Evolutionary conservation across 2,113 vertebrate species (phyloP).

Genomic region (Prionailurus bengalensis): DNA sequence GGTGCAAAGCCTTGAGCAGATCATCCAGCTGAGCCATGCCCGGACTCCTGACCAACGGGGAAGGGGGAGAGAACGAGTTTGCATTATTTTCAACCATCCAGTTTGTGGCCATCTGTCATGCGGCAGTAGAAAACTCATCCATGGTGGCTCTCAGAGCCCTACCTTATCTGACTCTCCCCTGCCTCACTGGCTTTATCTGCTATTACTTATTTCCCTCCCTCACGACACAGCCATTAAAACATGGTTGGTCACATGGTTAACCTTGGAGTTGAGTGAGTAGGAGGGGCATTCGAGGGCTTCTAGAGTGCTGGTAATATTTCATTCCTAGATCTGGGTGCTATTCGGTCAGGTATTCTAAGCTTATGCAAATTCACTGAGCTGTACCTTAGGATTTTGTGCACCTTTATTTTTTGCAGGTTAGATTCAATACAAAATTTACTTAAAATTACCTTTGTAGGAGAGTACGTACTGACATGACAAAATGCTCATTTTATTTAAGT

Average conservation of each 20-base stretch:
- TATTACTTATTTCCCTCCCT: not conserved
- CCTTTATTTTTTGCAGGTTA: not conserved
- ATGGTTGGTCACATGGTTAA: not conserved
- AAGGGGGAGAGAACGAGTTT: not conserved
- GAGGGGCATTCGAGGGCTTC: not conserved
- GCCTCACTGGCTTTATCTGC: not conserved
- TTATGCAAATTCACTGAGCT: not conserved
- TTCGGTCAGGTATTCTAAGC: not conserved
- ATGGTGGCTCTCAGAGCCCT: not conserved
- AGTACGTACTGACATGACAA: not conserved
- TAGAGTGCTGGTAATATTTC: not conserved
- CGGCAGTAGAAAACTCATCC: not conserved
- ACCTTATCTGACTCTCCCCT: not conserved
- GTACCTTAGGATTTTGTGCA: not conserved
- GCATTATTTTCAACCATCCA: not conserved
- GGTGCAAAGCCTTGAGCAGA: not conserved
- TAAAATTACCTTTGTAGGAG: not conserved
- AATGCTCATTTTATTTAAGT: not conserved
- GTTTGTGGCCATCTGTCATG: not conserved
- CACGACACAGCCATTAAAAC: not conserved
- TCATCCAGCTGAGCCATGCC: not conserved
- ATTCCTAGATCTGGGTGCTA: not conserved
- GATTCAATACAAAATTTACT: not conserved
- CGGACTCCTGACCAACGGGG: not conserved
- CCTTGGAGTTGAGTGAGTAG: not conserved